Base-by-base conservation (phyloP, 1,140 invertebrate species). In the Heliconius melpomene region DNA sequence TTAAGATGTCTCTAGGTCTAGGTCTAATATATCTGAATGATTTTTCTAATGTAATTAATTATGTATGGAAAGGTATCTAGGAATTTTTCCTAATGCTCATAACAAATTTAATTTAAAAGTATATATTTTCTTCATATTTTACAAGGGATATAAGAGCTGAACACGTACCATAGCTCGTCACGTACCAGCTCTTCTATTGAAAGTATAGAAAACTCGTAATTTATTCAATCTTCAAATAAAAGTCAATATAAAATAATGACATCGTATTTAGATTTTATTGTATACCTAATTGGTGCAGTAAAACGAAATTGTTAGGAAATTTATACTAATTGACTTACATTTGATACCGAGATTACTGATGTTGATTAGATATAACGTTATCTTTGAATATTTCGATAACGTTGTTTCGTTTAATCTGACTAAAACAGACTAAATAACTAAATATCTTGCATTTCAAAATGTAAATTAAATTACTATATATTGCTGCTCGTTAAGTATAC, bases 311-410 rank as follows among this genome's bases (percentile, higher is more conserved):
- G 60, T 66, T 29, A 66, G 60, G 60, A 66, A 66, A 66, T 66
- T 66, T 66, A 66, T 26, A 66, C 72, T 78, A 79, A 79, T 79
- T 79, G 72, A 70, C 57, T 74, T 74, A 74, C 23, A 73, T 23
- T 20, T 6, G 26, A 57, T 36, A 73, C 23, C 72, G 57, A 79
- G 66, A 80, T 79, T 66, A 66, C 60, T 29, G 60, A 66, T 66
- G 60, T 16, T 66, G 60, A 66, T 66, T 16, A 29, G 50, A 74
- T 23, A 74, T 50, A 74, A 23, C 72, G 72, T 46, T 74, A 46
- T 74, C 38, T 74, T 74, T 74, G 26, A 13, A 74, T 29, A 50
- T 20, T 2, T 74, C n/a, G 40, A 74, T 74, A 23, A 74, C 32
- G n/a, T 23, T 29, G 60, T 66, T 66, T 66, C 60, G 60, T 66